Evolutionary conservation across 2,888 invertebrate species (phyloP), one percentile per base, ranked within the genome.

Genomic region (Pyrrhosoma nymphula): DNA sequence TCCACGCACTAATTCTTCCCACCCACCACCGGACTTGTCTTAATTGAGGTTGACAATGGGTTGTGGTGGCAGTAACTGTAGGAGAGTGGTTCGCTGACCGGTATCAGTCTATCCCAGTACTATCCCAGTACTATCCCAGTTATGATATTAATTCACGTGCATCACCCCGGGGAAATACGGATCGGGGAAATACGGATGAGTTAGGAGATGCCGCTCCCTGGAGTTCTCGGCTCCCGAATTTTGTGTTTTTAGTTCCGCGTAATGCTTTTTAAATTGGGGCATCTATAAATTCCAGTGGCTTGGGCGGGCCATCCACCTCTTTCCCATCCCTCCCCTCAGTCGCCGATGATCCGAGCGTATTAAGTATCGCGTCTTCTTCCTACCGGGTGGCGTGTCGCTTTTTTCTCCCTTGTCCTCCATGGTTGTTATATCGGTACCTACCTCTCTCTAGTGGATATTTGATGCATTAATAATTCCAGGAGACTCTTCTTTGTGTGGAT

Each of bases 211-310:
- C 82, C 14, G 1, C 82, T n/a, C 35, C 35, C 69, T 16, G 6
- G 82, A 6, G 82, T 30, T n/a, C 14, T 35, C 35, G 82, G 35
- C 82, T 82, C 35, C 35, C 82, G 82, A 82, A 82, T 35, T 82
- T 35, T 35, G 82, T 30, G 75, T 82, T 82, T 82, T 82, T 82
- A 82, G 82, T 18, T 35, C 3, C 6, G 69, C 82, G 82, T 82
- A 82, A 82, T 82, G 82, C 82, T 82, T 82, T 82, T 82, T 82
- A 82, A 82, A 82, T 82, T 82, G 82, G 82, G 82, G 35, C 82
- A 35, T 82, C 82, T 16, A 35, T 82, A 35, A 82, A 82, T 26
- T 16, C 35, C 82, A 23, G 69, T 26, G n/a, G 75, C 75, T 35
- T 3, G 23, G 12, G 30, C n/a, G 47, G 47, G 69, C 60, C 16